Conservation (phyloP, 2,113 vertebrate species). For the Talpa occidentalis region DNA sequence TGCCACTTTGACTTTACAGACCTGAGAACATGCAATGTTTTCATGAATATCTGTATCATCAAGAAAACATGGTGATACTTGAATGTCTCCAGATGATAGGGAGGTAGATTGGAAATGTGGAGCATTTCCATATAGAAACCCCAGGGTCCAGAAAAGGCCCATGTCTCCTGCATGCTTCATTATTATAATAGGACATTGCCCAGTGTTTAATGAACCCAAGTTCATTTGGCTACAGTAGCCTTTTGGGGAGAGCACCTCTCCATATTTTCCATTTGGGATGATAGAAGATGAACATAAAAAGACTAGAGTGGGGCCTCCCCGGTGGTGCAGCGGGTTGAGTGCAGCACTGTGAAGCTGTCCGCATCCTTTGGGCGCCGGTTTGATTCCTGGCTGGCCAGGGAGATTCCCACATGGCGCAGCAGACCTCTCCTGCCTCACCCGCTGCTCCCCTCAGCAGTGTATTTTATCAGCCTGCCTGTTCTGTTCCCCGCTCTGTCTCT, state of each 20-base stretch:
- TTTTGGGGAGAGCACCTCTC: not conserved
- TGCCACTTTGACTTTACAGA: not conserved
- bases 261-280: not conserved
- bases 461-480: too few species aligned
- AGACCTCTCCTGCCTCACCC: too few species aligned
- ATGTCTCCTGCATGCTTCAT: not conserved
- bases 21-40: not conserved
- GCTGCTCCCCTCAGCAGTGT: too few species aligned
- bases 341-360: too few species aligned
- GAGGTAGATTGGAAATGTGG: not conserved
- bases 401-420: too few species aligned
- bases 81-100: not conserved
- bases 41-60: not conserved
- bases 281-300: not conserved
- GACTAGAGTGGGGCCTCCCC: not conserved
- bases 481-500: too few species aligned
- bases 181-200: not conserved
- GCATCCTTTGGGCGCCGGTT: too few species aligned
- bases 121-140: not conserved
- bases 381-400: too few species aligned
- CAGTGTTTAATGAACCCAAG: not conserved
- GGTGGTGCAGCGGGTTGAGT: too few species aligned
- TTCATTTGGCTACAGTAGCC: fast-evolving
- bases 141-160: not conserved
- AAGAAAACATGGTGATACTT: not conserved